Conservation (phyloP, 1,140 invertebrate genomes). For the Druon quercuslanigerum region DNA sequence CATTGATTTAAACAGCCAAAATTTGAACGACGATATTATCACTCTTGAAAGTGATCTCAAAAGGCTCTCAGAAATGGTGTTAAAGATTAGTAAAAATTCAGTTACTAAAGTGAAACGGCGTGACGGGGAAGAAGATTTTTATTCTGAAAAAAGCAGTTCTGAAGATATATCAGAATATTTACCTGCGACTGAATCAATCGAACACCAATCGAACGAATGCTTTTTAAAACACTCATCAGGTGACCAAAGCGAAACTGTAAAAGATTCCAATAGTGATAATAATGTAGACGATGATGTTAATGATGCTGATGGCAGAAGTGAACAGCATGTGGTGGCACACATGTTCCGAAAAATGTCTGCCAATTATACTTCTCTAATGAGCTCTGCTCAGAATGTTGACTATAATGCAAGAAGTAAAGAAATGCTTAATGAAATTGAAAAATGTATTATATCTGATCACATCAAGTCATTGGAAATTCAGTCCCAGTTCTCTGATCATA, state of each 20-base stretch:
- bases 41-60: slow-evolving; percentile 69
- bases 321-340: not conserved
- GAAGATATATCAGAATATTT: slow-evolving; percentile 66
- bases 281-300: slow-evolving; percentile 21
- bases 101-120: slow-evolving; percentile 54
- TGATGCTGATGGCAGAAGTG: slow-evolving; percentile 4
- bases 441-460: slow-evolving; percentile 65
- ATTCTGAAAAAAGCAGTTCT: slow-evolving; percentile 54
- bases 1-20: slow-evolving; percentile 68
- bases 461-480: slow-evolving; percentile 54
- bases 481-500: slow-evolving; percentile 48
- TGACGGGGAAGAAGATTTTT: slow-evolving; percentile 37
- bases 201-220: not conserved
- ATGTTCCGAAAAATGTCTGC: not conserved
- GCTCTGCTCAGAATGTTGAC: slow-evolving; percentile 59
- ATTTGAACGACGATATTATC: slow-evolving; percentile 68
- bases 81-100: slow-evolving; percentile 65
- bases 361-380: not conserved
- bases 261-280: slow-evolving; percentile 1
- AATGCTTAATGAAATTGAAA: slow-evolving; percentile 68
- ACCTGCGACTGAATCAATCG: slow-evolving; percentile 7
- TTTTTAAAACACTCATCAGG: not conserved
- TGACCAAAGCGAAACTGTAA: not conserved
- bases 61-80: slow-evolving; percentile 71
- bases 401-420: slow-evolving; percentile 66